Evolutionary conservation across 2,888 invertebrate genomes (phyloP), one percentile per base, ranked within the genome.

Genomic region (Dasysyrphus albostriatus): DNA sequence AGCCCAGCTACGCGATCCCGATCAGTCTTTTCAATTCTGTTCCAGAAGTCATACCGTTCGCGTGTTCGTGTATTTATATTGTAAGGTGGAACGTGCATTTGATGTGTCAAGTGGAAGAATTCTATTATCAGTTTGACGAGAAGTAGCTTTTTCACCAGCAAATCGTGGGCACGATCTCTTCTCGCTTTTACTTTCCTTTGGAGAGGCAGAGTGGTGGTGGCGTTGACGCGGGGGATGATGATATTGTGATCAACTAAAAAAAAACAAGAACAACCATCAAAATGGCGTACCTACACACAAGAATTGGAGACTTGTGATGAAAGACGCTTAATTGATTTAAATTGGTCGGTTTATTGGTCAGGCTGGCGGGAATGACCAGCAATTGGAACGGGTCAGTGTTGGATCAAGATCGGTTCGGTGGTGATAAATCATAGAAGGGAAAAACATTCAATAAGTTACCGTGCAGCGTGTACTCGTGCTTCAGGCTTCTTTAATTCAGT

Each of bases 241-340:
- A 42, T 42, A n/a, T 39, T 42, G 49, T 65, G 51, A 69, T 69
- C 10, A 69, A 54, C 69, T 24, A 42, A 54, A 39, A n/a, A 54
- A 32, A 24, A 24, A 24, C 24, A 24, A 24, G 24, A 47, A 29
- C n/a, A 44, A 37, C 16, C 8, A 54, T 19, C 14, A 51, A 51
- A 51, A 51, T 69, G 51, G 67, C 34, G 58, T 72, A 14, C 24
- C 56, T 32, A 39, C 16, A 42, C 16, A 51, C 69, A 79, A 80
- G 70, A 61, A 37, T 39, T 16, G 61, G 14, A 76, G 67, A 54
- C 49, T 73, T 75, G 54, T 72, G 77, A 72, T 70, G 78, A 75
- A 83, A 87, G 87, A 67, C 58, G 47, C 67, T 87, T 75, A 83
- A 87, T 87, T 87, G 87, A 87, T 87, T 79, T 87, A 78, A 87